Evolutionary conservation across 2,888 invertebrate genomes (phyloP).

Genomic region (Homarus gammarus): DNA sequence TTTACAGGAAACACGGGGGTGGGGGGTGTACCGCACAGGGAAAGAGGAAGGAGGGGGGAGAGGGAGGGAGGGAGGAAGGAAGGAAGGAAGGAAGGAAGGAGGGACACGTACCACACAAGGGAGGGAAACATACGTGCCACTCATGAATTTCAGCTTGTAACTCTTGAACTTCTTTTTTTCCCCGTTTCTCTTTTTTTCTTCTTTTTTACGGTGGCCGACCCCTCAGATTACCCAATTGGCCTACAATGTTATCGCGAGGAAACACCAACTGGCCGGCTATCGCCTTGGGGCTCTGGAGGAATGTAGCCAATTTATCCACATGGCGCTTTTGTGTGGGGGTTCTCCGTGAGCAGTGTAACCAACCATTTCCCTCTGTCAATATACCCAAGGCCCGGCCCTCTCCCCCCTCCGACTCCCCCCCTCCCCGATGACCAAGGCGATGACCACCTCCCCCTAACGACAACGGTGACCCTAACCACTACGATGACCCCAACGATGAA

Average conservation of each 20-base stretch:
- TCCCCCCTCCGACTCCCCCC: background rate
- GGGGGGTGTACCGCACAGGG: too few relatives aligned
- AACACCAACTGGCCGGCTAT: conserved; percentile 20
- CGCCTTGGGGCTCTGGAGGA: conserved; percentile 7
- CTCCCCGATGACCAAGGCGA: background rate
- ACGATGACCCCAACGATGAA: too few relatives aligned
- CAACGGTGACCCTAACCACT: too few relatives aligned
- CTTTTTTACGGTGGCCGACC: background rate
- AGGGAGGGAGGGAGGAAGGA: too few relatives aligned
- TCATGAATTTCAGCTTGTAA: background rate
- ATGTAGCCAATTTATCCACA: conserved; percentile 37
- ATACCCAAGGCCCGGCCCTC: background rate
- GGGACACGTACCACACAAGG: too few relatives aligned
- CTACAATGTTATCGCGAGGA: conserved; percentile 51
- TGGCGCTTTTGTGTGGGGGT: conserved; percentile 18
- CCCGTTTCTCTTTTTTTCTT: background rate
- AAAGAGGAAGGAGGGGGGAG: too few relatives aligned
- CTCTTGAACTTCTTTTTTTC: background rate
- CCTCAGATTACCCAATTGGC: conserved; percentile 40
- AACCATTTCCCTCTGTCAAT: conserved; percentile 44
- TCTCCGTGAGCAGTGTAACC: conserved; percentile 38
- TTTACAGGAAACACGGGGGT: too few relatives aligned
- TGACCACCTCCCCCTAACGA: background rate
- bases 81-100: too few relatives aligned
- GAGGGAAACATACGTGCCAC: background rate